Base-by-base conservation (phyloP, 2,888 invertebrate species). In the Eupithecia inturbata region DNA sequence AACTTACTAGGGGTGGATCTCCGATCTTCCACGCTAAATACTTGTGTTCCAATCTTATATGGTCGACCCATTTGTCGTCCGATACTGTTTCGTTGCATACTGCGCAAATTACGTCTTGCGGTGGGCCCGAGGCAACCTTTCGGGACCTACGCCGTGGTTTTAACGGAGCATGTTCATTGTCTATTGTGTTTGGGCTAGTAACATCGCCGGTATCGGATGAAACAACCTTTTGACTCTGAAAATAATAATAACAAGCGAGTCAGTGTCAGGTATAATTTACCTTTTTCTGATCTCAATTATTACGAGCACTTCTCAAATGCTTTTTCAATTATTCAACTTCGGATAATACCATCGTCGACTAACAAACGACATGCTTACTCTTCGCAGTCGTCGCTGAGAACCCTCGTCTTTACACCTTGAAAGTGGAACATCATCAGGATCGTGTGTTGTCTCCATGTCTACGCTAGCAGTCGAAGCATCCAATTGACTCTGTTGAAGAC, bases 1-100 rank as follows among this genome's bases (percentile, higher is more conserved):
- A 12, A 86, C 89, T 93, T 91, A 96, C 96, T 83, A 90, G 71
- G 67, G 87, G 83, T 19, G 73, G 31, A n/a, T 84, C 84, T 6
- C 87, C 91, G 14, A 80, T 80, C 78, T 79, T 83, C 89, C 90
- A 91, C 0, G 91, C 91, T 45, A 91, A 67, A 78, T 91, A 91
- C 36, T 86, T 82, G 68, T 91, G 91, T 75, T 84, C 76, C 7
- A 68, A 79, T 28, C 79, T 78, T 39, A 88, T 86, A 70, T 91
- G 91, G 19, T 83, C 78, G 9, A 84, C 77, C 91, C 91, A 90
- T 4, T 77, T 63, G 3, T 74, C 57, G 0, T 69, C 71, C 12
- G 74, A 39, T 10, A 89, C 72, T 16, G 80, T 74, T 49, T 79
- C 71, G 6, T 73, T 63, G 73, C 89, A 89, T 39, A 88, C 85